Conservation (phyloP, 2,888 invertebrate species). For the Eristalinus aeneus region DNA sequence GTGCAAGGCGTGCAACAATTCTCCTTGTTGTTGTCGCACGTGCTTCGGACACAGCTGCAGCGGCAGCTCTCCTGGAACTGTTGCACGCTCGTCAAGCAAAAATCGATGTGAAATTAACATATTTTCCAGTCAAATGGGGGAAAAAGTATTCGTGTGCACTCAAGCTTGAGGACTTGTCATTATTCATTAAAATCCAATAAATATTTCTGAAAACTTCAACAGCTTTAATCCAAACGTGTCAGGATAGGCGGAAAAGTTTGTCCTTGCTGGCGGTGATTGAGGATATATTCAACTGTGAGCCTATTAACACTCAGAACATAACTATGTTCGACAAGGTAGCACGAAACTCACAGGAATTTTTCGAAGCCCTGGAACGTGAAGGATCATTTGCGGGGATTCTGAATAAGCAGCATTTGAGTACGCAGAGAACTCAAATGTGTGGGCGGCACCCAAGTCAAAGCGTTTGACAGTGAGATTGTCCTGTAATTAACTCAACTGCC, state of each 20-base stretch:
- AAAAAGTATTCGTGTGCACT: not conserved
- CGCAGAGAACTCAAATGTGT: not conserved
- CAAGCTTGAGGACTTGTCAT: not conserved
- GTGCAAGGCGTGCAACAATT: not conserved
- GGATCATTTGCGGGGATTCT: not conserved
- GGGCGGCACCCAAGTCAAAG: not conserved
- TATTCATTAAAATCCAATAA: not conserved
- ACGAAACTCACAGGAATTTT: not conserved
- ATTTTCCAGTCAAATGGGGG: not conserved
- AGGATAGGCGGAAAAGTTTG: not conserved
- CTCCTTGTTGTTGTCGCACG: not conserved
- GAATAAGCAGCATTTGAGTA: not conserved
- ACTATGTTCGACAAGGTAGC: too few relatives aligned
- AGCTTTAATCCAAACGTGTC: not conserved
- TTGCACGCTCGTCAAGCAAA: not conserved
- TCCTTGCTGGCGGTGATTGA: not conserved
- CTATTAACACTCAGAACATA: not conserved
- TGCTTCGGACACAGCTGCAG: not conserved
- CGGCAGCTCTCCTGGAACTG: not conserved
- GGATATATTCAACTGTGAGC: not conserved
- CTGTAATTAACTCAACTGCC: not conserved
- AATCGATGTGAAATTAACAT: conserved; percentile 24
- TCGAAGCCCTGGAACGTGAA: not conserved
- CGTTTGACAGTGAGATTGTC: not conserved
- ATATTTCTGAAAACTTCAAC: not conserved